Conservation (phyloP, 2,113 vertebrate species). For the Mastomys natalensis region DNA sequence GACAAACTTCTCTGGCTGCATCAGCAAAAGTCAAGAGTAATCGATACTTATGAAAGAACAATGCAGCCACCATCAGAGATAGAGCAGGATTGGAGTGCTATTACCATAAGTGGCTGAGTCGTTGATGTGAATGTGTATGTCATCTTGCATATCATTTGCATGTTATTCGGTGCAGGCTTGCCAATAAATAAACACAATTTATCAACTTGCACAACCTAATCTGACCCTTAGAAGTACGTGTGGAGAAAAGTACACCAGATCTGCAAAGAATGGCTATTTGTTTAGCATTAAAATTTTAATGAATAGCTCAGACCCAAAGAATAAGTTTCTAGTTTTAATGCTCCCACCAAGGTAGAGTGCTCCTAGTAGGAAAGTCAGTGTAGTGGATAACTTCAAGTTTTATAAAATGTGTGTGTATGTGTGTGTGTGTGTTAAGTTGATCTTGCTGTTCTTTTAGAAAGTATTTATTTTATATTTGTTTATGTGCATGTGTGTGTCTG, state of each 20-base stretch:
- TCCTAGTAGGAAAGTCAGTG: neutral
- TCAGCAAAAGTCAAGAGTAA: conserved; percentile 72
- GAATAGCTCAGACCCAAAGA: neutral
- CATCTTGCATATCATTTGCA: conserved; percentile 82
- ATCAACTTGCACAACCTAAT: conserved; percentile 68
- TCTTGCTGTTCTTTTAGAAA: neutral
- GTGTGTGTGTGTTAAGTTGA: neutral
- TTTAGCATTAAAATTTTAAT: conserved; percentile 23
- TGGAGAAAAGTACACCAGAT: conserved; percentile 65
- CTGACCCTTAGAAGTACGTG: conserved; percentile 66
- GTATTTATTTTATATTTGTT: neutral
- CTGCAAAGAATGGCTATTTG: conserved; percentile 38
- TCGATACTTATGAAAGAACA: conserved; percentile 63
- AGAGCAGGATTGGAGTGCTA: conserved; percentile 57
- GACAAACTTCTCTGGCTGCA: conserved; percentile 68
- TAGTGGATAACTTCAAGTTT: neutral
- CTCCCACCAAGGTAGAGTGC: neutral
- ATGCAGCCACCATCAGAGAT: neutral
- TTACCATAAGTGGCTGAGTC: conserved; percentile 80
- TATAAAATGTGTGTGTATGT: neutral
- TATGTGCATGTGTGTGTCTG: neutral
- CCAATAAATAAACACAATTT: conserved; percentile 77
- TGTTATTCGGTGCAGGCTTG: conserved; percentile 70
- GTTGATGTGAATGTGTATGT: conserved; percentile 72
- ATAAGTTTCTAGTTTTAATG: neutral